These are phyloP conservation scores for Ictalurus furcatus DNA, from an alignment of 2,113 vertebrate species.

Conservation along the genomic window DNA sequence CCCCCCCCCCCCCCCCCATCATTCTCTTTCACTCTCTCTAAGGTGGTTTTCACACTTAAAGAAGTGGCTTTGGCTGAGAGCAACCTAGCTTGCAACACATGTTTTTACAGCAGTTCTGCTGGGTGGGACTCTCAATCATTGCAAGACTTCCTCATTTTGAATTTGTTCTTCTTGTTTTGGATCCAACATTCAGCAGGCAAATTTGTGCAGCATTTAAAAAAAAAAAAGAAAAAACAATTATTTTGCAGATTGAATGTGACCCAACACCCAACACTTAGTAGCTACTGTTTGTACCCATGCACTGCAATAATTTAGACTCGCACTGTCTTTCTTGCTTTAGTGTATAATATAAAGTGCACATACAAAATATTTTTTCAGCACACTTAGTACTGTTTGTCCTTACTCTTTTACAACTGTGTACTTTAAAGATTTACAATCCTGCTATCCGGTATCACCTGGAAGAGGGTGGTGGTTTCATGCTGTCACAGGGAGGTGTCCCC, in stretches of 20 bases:
- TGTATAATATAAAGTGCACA: not conserved
- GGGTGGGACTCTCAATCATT: conserved; percentile 13
- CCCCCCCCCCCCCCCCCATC: not conserved
- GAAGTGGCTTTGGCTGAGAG: conserved; percentile 1
- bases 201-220: not conserved
- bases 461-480: not conserved
- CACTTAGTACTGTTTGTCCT: not conserved
- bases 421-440: not conserved
- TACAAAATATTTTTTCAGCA: not conserved
- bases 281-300: not conserved
- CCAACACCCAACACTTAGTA: not conserved
- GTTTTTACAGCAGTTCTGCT: conserved; percentile 29
- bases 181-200: no score
- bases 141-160: conserved; percentile 12
- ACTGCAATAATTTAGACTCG: not conserved
- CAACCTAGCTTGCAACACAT: conserved; percentile 1
- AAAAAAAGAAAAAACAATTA: no score
- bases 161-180: not conserved
- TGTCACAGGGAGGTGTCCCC: not conserved
- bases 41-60: conserved; percentile 8
- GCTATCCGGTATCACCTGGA: not conserved
- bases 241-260: not conserved
- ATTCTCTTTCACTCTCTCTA: not conserved
- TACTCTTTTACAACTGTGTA: not conserved
- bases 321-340: not conserved